These are phyloP conservation scores for Discoglossus pictus DNA, from an alignment of 2,797 vertebrate species.

Conservation along the genomic window DNA sequence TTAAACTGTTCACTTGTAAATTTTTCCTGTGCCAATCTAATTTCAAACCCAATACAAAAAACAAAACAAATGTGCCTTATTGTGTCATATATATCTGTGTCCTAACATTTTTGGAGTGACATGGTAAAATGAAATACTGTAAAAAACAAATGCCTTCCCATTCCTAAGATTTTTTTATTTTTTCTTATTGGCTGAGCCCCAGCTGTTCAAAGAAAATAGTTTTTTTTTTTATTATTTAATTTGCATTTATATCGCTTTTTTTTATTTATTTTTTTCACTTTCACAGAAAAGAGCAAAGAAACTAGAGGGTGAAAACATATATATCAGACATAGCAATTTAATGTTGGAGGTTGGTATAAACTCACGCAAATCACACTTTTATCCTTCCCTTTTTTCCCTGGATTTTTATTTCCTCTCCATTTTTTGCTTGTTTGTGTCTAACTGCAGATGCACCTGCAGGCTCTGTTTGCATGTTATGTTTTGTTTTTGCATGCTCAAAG, in stretches of 20 bases:
- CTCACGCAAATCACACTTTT: conserved; percentile 70
- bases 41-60: too few relatives aligned
- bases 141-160: too few relatives aligned
- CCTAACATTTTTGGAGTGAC: too few relatives aligned
- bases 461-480: conserved; percentile 10
- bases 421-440: conserved; percentile 39
- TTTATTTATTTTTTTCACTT: conserved; percentile 74
- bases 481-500: conserved; percentile 16
- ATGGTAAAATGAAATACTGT: too few relatives aligned
- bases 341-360: conserved; percentile 99
- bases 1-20: too few relatives aligned
- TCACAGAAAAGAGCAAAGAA: conserved; percentile 98
- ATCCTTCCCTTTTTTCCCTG: conserved; percentile 71
- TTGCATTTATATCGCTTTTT: conserved; percentile 78
- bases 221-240: conserved; percentile 65
- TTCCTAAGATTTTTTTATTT: not conserved
- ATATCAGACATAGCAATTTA: conserved; percentile 99
- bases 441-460: not conserved
- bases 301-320: conserved; percentile 99
- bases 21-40: too few relatives aligned
- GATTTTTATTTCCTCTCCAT: conserved; percentile 63
- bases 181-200: conserved; percentile 71
- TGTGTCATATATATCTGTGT: too few relatives aligned
- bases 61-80: too few relatives aligned
- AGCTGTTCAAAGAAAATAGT: conserved; percentile 55